Percentiles rank a stretch among this genome's conserved stretches.
Conservation (phyloP, 2,888 invertebrate species). For the Spisula subtruncata region DNA sequence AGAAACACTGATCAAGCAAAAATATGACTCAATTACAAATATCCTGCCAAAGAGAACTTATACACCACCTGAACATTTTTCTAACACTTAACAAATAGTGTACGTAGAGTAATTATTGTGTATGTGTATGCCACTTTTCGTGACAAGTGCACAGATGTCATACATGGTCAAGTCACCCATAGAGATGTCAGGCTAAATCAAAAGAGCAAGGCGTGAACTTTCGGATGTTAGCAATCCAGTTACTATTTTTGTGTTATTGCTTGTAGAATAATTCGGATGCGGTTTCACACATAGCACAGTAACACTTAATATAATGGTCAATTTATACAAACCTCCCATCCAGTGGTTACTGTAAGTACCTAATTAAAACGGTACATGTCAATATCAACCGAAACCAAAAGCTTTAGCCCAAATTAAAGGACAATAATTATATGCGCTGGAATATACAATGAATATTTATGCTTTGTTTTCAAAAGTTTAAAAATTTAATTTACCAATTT, state of each 20-base stretch:
- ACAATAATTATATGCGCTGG: background rate
- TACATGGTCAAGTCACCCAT: background rate
- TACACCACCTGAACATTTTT: too few relatives aligned
- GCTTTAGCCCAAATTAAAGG: background rate
- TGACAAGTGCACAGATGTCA: background rate
- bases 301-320: constrained; percentile 5
- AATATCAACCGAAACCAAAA: background rate
- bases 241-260: background rate
- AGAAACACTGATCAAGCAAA: too few relatives aligned
- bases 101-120: too few relatives aligned
- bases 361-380: background rate
- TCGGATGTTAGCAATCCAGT: constrained; percentile 15
- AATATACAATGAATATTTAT: too few relatives aligned
- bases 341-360: background rate
- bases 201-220: constrained; percentile 13
- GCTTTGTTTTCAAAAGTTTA: too few relatives aligned
- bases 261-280: background rate
- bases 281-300: background rate
- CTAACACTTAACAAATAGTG: too few relatives aligned
- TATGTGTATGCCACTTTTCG: background rate
- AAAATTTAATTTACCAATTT: too few relatives aligned
- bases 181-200: background rate
- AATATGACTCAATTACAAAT: too few relatives aligned
- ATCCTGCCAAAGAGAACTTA: too few relatives aligned
- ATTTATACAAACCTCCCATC: background rate